Evolutionary conservation across 2,113 vertebrate species (phyloP).

Genomic region (Athene cunicularia): DNA sequence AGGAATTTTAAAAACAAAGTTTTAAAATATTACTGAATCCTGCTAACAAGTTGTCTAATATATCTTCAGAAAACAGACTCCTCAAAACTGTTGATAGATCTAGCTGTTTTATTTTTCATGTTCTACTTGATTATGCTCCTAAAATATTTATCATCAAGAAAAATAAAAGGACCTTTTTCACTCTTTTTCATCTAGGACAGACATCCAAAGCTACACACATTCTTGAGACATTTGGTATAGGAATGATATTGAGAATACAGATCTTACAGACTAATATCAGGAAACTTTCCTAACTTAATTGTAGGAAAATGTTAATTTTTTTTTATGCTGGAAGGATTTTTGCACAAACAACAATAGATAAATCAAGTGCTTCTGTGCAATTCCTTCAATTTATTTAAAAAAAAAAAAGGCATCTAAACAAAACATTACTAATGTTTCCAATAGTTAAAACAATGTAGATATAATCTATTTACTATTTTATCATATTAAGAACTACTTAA

Average conservation of each 20-base stretch:
- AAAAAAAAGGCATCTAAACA: not conserved
- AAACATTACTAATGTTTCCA: not conserved
- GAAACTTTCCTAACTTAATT: not conserved
- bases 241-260: not conserved
- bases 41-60: not conserved
- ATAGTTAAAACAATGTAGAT: not conserved
- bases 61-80: not conserved
- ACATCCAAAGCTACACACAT: not conserved
- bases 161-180: not conserved
- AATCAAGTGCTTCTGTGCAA: not conserved
- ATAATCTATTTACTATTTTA: not conserved
- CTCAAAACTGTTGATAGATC: not conserved
- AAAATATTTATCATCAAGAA: not conserved
- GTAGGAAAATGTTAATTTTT: not conserved
- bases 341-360: not conserved
- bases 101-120: not conserved
- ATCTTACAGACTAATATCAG: not conserved
- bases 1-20: not conserved
- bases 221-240: not conserved
- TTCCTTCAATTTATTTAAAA: not conserved
- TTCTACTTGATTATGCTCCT: not conserved
- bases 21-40: not conserved
- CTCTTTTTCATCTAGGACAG: not conserved
- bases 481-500: not conserved
- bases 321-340: not conserved